Conservation (phyloP, 2,113 vertebrate genomes). For the Onychostoma macrolepis region DNA sequence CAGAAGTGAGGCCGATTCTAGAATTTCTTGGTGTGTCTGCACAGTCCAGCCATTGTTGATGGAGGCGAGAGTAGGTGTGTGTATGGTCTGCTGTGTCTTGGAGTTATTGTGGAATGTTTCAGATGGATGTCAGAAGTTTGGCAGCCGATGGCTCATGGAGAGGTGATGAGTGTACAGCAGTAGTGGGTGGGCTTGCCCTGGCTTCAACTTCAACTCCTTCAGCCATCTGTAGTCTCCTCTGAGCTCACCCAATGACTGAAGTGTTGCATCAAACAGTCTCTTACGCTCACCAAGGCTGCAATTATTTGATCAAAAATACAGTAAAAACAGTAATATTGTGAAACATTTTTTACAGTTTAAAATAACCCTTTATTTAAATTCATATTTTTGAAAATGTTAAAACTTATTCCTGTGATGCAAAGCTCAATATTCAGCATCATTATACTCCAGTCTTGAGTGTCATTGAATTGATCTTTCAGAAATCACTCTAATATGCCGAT, state of each 20-base stretch:
- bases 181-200: slow-evolving; percentile 57
- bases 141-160: slow-evolving; percentile 21
- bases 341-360: background rate
- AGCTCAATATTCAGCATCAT: background rate
- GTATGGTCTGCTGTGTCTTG: slow-evolving; percentile 9
- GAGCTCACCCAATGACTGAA: background rate
- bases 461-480: background rate
- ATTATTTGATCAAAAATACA: background rate
- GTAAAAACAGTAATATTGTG: background rate
- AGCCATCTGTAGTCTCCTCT: slow-evolving; percentile 40
- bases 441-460: background rate
- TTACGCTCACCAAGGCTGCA: background rate
- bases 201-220: slow-evolving; percentile 28
- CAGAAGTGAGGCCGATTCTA: background rate
- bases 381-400: background rate
- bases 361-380: background rate
- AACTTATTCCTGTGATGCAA: background rate
- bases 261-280: background rate
- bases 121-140: slow-evolving; percentile 51
- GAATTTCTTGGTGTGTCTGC: background rate
- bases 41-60: slow-evolving; percentile 11
- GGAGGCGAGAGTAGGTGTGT: slow-evolving; percentile 1
- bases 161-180: slow-evolving; percentile 41
- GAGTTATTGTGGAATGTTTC: slow-evolving; percentile 55
- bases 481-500: background rate